Evolutionary conservation across 2,113 vertebrate species (phyloP).

Genomic region (Zapornia atra): DNA sequence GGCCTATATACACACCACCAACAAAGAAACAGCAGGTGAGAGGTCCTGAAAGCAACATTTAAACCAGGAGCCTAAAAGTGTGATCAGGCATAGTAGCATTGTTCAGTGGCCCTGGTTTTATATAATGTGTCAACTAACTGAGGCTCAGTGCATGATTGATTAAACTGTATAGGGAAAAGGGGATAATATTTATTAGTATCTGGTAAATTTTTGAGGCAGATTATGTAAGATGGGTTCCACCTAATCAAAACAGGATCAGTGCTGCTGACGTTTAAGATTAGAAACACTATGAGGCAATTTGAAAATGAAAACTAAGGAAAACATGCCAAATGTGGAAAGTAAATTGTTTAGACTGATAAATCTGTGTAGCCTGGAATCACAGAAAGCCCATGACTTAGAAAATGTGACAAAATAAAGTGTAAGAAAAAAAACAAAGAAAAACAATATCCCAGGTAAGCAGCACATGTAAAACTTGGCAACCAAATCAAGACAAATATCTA

Average conservation of each 20-base stretch:
- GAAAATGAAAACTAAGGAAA: conserved; percentile 37
- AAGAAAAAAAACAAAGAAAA: not conserved
- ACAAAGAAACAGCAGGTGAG: not conserved
- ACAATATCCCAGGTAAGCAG: not conserved
- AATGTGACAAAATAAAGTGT: not conserved
- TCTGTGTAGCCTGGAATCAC: not conserved
- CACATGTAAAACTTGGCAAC: not conserved
- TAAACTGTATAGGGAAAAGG: not conserved
- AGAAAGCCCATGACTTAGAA: not conserved
- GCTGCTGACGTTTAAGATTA: conserved; percentile 27
- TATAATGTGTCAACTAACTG: not conserved
- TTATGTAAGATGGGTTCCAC: not conserved
- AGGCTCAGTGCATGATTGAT: not conserved
- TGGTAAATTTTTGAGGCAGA: conserved; percentile 8
- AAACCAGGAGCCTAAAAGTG: not conserved
- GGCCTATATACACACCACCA: not conserved
- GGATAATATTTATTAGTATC: conserved; percentile 21
- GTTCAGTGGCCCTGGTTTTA: not conserved
- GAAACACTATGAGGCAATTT: not conserved
- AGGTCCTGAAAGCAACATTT: not conserved
- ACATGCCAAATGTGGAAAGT: not conserved
- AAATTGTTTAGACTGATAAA: not conserved
- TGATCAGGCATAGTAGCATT: not conserved
- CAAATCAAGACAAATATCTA: not conserved
- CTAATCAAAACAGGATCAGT: conserved; percentile 36